Conservation (phyloP, 2,888 invertebrate genomes). For the Copidosoma aretas region DNA sequence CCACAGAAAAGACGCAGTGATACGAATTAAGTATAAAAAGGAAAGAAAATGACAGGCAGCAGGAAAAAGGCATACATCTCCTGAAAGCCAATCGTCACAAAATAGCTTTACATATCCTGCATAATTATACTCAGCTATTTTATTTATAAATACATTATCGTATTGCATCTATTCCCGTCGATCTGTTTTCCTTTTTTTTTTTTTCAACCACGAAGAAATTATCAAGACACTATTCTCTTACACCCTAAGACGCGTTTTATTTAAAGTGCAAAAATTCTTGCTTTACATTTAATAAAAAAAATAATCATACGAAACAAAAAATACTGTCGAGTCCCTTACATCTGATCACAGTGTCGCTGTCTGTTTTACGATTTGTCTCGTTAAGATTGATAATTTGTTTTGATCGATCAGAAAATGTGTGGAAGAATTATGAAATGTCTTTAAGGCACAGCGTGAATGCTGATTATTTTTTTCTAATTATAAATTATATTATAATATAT, state of each 20-base stretch:
- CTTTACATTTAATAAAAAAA: slow-evolving; percentile 22
- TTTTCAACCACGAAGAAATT: slow-evolving; percentile 34
- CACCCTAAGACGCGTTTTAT: slow-evolving; percentile 34
- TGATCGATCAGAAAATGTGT: slow-evolving; percentile 27
- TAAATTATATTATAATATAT: not conserved
- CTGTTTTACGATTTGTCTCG: slow-evolving; percentile 39
- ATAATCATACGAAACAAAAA: slow-evolving; percentile 38
- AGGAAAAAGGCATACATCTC: slow-evolving; percentile 16
- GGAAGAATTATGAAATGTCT: slow-evolving; percentile 16
- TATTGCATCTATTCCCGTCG: slow-evolving; percentile 41
- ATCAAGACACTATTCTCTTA: slow-evolving; percentile 37
- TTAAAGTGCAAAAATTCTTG: slow-evolving; percentile 33
- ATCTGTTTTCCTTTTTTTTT: slow-evolving; percentile 38
- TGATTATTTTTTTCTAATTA: slow-evolving; percentile 15
- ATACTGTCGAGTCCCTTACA: slow-evolving; percentile 41
- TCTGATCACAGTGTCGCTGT: slow-evolving; percentile 43
- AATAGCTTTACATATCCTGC: slow-evolving; percentile 3
- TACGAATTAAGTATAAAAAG: slow-evolving; percentile 37
- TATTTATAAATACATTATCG: slow-evolving; percentile 18
- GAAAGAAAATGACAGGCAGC: slow-evolving; percentile 24
- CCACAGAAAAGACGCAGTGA: slow-evolving; percentile 37
- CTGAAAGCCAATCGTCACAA: slow-evolving; percentile 10
- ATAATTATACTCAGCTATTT: slow-evolving; percentile 22
- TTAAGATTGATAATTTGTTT: slow-evolving; percentile 33
- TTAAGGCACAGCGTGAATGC: slow-evolving; percentile 42